Evolutionary conservation across 2,888 invertebrate genomes (phyloP).

Genomic region (Empis stercorea): DNA sequence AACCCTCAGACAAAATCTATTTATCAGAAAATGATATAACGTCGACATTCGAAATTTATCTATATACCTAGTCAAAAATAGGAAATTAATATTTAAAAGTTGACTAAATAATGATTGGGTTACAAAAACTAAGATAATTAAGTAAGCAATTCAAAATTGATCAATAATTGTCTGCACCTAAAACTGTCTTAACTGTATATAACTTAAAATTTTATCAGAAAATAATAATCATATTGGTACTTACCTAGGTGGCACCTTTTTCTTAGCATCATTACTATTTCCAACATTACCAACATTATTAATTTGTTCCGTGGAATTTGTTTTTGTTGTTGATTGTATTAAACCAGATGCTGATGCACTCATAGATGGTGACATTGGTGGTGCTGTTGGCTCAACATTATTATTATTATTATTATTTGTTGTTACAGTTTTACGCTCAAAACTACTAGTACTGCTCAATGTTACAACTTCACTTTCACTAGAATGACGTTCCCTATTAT

Average conservation of each 20-base stretch:
- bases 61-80: too few species aligned
- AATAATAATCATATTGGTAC: constrained; percentile 13
- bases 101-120: too few species aligned
- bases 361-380: constrained; percentile 31
- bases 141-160: too few species aligned
- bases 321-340: constrained; percentile 31
- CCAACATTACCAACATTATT: neutral
- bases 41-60: too few species aligned
- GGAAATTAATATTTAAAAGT: too few species aligned
- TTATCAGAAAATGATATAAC: too few species aligned
- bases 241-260: constrained; percentile 53
- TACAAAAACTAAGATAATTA: too few species aligned
- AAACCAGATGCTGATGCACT: constrained; percentile 15
- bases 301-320: constrained; percentile 23
- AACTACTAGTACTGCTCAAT: constrained; percentile 22
- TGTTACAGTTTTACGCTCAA: constrained; percentile 24
- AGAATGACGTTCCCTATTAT: constrained; percentile 11
- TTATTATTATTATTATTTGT: too few species aligned
- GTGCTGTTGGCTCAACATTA: constrained; percentile 25
- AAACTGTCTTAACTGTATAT: too few species aligned
- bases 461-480: constrained; percentile 14
- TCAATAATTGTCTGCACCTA: too few species aligned
- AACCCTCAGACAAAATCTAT: too few species aligned
- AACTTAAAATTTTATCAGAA: neutral
- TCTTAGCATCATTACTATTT: constrained; percentile 38